These are phyloP conservation scores for Hoplostethus mediterraneus DNA, from an alignment of 2,797 vertebrate species.

Conservation along the genomic window DNA sequence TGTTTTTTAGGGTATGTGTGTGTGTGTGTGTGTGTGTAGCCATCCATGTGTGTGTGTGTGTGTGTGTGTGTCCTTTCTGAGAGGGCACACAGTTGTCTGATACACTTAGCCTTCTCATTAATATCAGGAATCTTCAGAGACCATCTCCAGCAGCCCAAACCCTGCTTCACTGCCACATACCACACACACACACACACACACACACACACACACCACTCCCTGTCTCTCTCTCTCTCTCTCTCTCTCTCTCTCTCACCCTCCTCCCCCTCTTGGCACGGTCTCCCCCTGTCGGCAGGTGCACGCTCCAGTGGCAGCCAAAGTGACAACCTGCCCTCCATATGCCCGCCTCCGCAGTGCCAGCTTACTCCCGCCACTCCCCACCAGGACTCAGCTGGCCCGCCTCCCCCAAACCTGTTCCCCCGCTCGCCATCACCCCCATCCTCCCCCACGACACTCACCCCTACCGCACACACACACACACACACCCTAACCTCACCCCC, in stretches of 20 bases:
- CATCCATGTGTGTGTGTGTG: constrained; percentile 32
- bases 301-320: constrained; percentile 82
- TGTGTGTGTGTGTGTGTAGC: constrained; percentile 19
- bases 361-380: constrained; percentile 85
- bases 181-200: constrained; percentile 41
- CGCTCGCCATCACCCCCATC: constrained; percentile 27
- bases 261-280: constrained; percentile 75
- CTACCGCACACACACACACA: constrained; percentile 13
- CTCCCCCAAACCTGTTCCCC: constrained; percentile 76
- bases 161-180: constrained; percentile 51
- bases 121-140: constrained; percentile 71
- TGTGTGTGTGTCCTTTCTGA: constrained; percentile 43
- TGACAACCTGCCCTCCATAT: constrained; percentile 89
- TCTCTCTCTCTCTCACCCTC: constrained; percentile 41
- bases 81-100: constrained; percentile 66
- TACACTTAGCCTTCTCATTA: constrained; percentile 73
- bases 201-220: background rate
- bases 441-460: constrained; percentile 58
- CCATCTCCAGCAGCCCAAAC: constrained; percentile 54
- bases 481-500: constrained; percentile 35
- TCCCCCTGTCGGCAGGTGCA: constrained; percentile 86
- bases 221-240: constrained; percentile 14
- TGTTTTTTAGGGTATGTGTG: constrained; percentile 32
- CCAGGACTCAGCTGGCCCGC: constrained; percentile 74
- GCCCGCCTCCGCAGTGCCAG: constrained; percentile 86